Conservation (phyloP, 2,888 invertebrate genomes). For the Lacanobia oleracea region DNA sequence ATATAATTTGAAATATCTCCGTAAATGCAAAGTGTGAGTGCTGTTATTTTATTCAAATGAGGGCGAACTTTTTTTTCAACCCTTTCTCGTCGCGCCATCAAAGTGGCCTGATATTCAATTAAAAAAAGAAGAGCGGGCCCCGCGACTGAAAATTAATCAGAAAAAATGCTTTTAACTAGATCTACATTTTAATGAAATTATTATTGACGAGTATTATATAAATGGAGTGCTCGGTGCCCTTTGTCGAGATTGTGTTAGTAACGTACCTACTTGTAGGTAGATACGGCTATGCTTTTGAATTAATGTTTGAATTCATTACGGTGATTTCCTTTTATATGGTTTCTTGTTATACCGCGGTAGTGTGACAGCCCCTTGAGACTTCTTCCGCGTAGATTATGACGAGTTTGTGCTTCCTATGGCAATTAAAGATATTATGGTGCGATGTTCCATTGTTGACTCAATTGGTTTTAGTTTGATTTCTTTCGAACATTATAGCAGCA, state of each 20-base stretch:
- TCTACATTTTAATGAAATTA: conserved; percentile 91
- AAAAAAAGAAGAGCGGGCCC: conserved; percentile 88
- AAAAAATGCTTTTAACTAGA: conserved; percentile 91
- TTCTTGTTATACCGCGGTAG: conserved; percentile 15
- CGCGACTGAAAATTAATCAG: conserved; percentile 91
- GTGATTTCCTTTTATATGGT: conserved; percentile 48
- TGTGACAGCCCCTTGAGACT: conserved; percentile 19
- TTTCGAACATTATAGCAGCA: background rate
- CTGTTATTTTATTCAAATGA: conserved; percentile 91
- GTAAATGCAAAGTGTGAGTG: conserved; percentile 91
- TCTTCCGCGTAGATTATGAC: conserved; percentile 12
- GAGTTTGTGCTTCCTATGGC: background rate
- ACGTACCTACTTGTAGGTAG: conserved; percentile 55
- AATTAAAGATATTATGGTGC: background rate
- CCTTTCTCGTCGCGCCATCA: conserved; percentile 89
- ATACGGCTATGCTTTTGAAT: conserved; percentile 47
- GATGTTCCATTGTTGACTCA: conserved; percentile 1
- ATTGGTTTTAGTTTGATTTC: background rate
- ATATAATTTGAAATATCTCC: conserved; percentile 91
- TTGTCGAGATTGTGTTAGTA: conserved; percentile 83
- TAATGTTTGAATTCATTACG: conserved; percentile 53
- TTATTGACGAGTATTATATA: conserved; percentile 90
- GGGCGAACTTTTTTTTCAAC: conserved; percentile 89
- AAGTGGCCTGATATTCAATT: conserved; percentile 91
- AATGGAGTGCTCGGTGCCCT: conserved; percentile 78